Evolutionary conservation across 1,140 invertebrate species (phyloP).

Genomic region (Drosophila subpulchrella): DNA sequence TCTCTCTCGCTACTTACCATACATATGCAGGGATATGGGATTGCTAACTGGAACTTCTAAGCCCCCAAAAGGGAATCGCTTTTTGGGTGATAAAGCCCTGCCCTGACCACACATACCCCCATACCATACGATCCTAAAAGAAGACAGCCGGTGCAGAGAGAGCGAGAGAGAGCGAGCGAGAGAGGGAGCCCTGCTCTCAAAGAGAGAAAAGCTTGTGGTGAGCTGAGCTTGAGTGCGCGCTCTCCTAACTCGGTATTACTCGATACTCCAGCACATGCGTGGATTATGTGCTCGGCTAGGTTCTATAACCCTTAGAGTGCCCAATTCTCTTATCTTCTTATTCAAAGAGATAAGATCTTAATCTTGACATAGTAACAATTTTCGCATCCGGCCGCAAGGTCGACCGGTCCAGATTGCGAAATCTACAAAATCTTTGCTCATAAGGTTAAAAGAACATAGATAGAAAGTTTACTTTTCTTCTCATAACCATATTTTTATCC

Average conservation of each 20-base stretch:
- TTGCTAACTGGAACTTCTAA: neutral
- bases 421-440: neutral
- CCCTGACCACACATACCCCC: neutral
- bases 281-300: slow-evolving; percentile 1
- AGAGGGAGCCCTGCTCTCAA: neutral
- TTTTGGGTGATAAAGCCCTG: neutral
- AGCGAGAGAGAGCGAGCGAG: neutral
- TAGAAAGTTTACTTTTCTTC: no score
- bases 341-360: slow-evolving; percentile 5
- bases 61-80: neutral
- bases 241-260: neutral
- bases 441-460: no score
- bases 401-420: neutral
- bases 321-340: slow-evolving; percentile 9
- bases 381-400: neutral
- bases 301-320: slow-evolving; percentile 18
- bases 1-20: neutral
- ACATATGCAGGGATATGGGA: neutral
- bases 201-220: neutral
- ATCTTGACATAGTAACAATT: slow-evolving; percentile 11
- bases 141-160: neutral
- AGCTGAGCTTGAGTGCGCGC: slow-evolving; percentile 12
- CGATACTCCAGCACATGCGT: slow-evolving; percentile 9
- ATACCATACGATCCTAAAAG: neutral
- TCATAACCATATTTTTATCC: neutral